Evolutionary conservation across 2,888 invertebrate genomes (phyloP).

Genomic region (Apoda limacodes): DNA sequence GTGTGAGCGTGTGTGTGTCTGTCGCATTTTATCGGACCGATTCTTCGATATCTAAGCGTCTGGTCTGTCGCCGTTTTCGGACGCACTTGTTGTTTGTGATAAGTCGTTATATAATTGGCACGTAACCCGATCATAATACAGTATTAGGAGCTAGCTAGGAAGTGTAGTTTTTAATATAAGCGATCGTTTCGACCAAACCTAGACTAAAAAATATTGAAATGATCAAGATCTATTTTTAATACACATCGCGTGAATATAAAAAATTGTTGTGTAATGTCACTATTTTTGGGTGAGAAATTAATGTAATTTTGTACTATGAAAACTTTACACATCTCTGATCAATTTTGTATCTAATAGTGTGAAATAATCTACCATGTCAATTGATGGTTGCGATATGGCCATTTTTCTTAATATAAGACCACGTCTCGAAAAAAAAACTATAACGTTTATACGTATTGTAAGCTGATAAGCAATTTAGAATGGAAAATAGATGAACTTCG

Average conservation of each 20-base stretch:
- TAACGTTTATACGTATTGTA: no score
- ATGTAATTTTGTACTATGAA: slow-evolving; percentile 59
- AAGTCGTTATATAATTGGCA: slow-evolving; percentile 8
- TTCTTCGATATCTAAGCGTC: slow-evolving; percentile 12
- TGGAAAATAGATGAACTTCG: no score
- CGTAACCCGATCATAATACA: slow-evolving; percentile 19
- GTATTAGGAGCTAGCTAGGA: slow-evolving; percentile 37
- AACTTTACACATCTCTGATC: slow-evolving; percentile 56
- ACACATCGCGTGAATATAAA: slow-evolving; percentile 36
- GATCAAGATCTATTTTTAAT: slow-evolving; percentile 49
- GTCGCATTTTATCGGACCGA: slow-evolving; percentile 19
- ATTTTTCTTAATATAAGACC: no score
- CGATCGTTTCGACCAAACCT: not conserved
- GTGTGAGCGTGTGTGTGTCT: slow-evolving; percentile 34
- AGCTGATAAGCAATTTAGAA: no score
- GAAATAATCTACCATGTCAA: slow-evolving; percentile 49
- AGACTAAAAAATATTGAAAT: slow-evolving; percentile 10
- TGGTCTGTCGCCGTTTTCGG: slow-evolving; percentile 16
- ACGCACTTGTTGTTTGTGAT: slow-evolving; percentile 10
- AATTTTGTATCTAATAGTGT: slow-evolving; percentile 64
- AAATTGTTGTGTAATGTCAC: slow-evolving; percentile 34
- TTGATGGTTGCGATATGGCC: no score
- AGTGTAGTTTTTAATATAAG: slow-evolving; percentile 21
- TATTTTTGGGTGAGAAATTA: slow-evolving; percentile 48
- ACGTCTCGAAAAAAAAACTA: no score